These are phyloP conservation scores for Vimba vimba DNA, from an alignment of 2,113 vertebrate genomes.

Conservation along the genomic window DNA sequence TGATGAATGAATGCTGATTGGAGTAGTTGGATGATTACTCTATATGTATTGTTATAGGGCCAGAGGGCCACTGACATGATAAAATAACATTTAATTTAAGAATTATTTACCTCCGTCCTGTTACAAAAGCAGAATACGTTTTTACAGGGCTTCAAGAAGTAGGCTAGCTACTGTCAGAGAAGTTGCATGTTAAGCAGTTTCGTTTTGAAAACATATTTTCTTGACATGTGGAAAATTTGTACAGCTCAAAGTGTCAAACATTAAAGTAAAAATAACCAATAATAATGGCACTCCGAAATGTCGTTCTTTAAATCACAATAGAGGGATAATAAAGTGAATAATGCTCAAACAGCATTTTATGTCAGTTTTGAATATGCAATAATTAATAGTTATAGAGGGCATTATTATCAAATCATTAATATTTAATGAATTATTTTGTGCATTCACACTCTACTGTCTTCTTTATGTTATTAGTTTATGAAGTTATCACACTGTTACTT, in stretches of 20 bases:
- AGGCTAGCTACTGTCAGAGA: background rate
- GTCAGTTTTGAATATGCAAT: background rate
- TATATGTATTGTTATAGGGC: background rate
- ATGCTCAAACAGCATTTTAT: background rate
- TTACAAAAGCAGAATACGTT: background rate
- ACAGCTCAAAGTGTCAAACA: background rate
- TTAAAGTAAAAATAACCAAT: background rate
- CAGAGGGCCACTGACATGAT: background rate
- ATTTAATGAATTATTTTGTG: background rate
- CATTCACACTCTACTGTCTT: background rate
- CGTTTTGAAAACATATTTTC: background rate
- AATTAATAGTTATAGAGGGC: background rate
- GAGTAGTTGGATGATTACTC: background rate
- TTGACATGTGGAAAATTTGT: background rate
- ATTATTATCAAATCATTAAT: background rate
- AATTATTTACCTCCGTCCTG: background rate
- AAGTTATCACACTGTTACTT: too few relatives aligned
- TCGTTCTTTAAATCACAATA: background rate
- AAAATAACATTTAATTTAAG: background rate
- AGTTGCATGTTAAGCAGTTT: background rate
- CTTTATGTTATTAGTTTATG: background rate
- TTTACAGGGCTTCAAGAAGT: background rate
- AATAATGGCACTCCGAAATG: background rate
- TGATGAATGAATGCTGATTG: background rate
- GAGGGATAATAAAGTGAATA: background rate